Conservation (phyloP, 2,113 vertebrate species). For the Cebidichthys violaceus region DNA sequence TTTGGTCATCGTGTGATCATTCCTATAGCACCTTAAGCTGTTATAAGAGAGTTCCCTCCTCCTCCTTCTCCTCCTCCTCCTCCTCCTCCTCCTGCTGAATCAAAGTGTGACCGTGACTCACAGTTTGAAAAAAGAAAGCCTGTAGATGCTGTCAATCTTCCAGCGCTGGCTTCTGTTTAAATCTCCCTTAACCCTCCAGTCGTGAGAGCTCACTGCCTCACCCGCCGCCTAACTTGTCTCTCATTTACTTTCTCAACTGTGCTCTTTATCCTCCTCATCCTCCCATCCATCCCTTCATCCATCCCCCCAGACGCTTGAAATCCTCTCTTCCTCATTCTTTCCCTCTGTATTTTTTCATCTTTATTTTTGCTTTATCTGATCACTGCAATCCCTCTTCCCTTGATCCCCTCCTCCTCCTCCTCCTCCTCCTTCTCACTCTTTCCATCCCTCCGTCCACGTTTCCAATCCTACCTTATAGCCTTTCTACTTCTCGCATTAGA, state of each 20-base stretch:
- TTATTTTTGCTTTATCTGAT: conserved; percentile 65
- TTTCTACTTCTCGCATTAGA: conserved; percentile 32
- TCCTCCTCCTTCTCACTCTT: conserved; percentile 7
- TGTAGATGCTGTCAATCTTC: neutral
- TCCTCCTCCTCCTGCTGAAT: no score
- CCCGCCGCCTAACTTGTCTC: conserved; percentile 16
- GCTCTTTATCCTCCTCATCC: conserved; percentile 35
- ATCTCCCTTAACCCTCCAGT: conserved; percentile 35
- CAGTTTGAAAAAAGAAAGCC: neutral
- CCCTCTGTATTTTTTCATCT: conserved; percentile 45
- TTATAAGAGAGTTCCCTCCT: no score
- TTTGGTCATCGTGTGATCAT: neutral
- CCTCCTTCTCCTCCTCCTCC: no score
- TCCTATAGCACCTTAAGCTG: neutral
- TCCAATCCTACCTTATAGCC: conserved; percentile 39
- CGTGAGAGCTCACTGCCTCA: conserved; percentile 30
- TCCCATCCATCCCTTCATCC: conserved; percentile 42
- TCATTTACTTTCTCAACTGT: conserved; percentile 41
- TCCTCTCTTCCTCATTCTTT: conserved; percentile 44
- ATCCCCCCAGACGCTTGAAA: conserved; percentile 41
- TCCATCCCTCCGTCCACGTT: conserved; percentile 33
- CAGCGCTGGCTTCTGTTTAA: neutral
- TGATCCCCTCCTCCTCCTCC: conserved; percentile 52
- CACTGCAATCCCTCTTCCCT: conserved; percentile 35
- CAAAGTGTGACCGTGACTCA: neutral